Base-by-base conservation (phyloP, 1,140 invertebrate species). In the Platyscapa corneri region DNA sequence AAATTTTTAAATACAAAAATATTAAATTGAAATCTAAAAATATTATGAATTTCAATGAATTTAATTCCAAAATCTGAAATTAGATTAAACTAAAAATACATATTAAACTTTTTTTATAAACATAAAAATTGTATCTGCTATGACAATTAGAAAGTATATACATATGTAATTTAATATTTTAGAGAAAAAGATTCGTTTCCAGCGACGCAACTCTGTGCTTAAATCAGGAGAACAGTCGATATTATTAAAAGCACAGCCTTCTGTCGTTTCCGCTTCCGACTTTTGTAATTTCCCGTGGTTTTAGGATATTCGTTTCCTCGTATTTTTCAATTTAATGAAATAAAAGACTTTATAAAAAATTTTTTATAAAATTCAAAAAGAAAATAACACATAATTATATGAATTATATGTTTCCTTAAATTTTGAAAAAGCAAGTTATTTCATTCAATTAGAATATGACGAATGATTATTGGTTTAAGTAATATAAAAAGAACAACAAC, bases 241-340 rank as follows among this genome's bases (percentile, higher is more conserved):
- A 91, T 90, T 91, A 92, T 93, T 92, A 92, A 92, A 92, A 92
- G 90, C 91, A 89, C 90, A 89, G 89, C 88, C 90, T 89, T 91
- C 90, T 89, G 87, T 88, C 89, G 88, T 90, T 89, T 92, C 90
- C 90, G 89, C 89, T 92, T 92, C 91, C 91, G 92, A 93, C 92
- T 92, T 92, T 93, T 92, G 91, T 92, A 92, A 92, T 93, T 93
- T 92, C 92, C 92, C 90, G 89, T 90, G 53, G 85, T 60, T 83
- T 64, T 78, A 65, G 79, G 64, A 75, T 81, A 85, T 76, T 85
- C 84, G 72, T 65, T 85, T 84, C 49, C 67, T 65, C 32, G 34
- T 46, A 56, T 74, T 84, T 84, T 65, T 6, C 46, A 30, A 30
- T 67, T 78, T 39, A 37, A 78, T 78, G 46, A 34, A 49, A 32